Conservation (phyloP, 2,797 vertebrate genomes). For the Echeneis naucrates region DNA sequence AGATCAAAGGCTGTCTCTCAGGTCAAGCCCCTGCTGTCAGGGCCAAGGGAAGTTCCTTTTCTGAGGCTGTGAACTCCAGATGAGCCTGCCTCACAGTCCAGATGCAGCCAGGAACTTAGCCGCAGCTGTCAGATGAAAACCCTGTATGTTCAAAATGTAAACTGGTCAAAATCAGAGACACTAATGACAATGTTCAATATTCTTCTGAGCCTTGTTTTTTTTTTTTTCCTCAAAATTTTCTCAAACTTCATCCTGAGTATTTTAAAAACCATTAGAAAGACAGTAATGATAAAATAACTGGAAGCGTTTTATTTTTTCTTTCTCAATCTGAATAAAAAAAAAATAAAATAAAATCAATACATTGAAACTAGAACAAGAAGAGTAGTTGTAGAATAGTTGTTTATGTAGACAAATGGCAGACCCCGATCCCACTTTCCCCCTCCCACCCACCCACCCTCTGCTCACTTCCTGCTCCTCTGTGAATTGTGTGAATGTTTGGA, state of each 20-base stretch:
- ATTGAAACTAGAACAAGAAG: not conserved
- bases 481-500: conserved; percentile 86
- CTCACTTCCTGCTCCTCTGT: conserved; percentile 73
- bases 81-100: conserved; percentile 49
- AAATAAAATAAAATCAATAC: not conserved
- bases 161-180: not conserved
- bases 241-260: too few relatives aligned
- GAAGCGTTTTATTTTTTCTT: not conserved
- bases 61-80: conserved; percentile 44
- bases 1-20: conserved; percentile 76
- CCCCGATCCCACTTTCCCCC: conserved; percentile 30
- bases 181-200: not conserved
- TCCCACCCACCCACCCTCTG: conserved; percentile 31
- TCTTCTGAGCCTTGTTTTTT: not conserved
- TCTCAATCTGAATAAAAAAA: accelerated
- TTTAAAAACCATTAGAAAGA: not conserved
- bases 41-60: conserved; percentile 63
- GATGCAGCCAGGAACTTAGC: conserved; percentile 37
- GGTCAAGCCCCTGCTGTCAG: conserved; percentile 76
- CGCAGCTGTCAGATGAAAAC: conserved; percentile 27
- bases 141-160: conserved; percentile 18
- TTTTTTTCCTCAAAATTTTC: too few relatives aligned
- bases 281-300: too few relatives aligned
- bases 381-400: not conserved
- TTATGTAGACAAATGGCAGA: conserved; percentile 53